Evolutionary conservation across 2,888 invertebrate genomes (phyloP).

Genomic region (Troides oblongomaculatus): DNA sequence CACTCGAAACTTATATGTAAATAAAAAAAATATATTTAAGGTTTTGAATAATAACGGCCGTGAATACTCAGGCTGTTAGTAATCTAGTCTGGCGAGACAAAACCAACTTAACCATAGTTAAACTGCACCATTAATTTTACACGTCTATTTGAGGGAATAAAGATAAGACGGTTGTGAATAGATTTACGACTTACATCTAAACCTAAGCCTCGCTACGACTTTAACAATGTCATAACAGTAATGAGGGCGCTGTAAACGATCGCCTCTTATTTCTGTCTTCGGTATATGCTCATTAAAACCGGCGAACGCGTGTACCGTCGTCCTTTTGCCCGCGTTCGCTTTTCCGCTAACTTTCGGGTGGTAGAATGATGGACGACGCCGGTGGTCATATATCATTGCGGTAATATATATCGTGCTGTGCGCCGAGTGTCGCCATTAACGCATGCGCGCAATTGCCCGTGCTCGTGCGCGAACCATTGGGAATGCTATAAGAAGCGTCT

Average conservation of each 20-base stretch:
- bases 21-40: background rate
- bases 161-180: constrained; percentile 33
- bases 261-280: constrained; percentile 76
- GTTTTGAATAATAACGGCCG: background rate
- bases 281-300: constrained; percentile 76
- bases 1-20: constrained; percentile 35
- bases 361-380: constrained; percentile 77
- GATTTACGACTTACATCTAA: constrained; percentile 53
- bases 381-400: constrained; percentile 75
- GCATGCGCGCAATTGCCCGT: constrained; percentile 72
- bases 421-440: constrained; percentile 79
- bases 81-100: background rate
- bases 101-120: background rate
- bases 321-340: constrained; percentile 66
- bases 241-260: constrained; percentile 65
- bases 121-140: constrained; percentile 10
- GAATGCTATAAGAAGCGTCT: constrained; percentile 65
- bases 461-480: constrained; percentile 50
- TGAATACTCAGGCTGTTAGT: background rate
- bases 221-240: constrained; percentile 76
- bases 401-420: constrained; percentile 76
- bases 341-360: constrained; percentile 79
- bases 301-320: constrained; percentile 51
- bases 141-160: constrained; percentile 30
- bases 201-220: constrained; percentile 55